Percentiles rank a stretch among this genome's conserved stretches.
phyloP scores from a whole-genome alignment of 2,888 invertebrate species.

The Eupeodes latifasciatus region DNA sequence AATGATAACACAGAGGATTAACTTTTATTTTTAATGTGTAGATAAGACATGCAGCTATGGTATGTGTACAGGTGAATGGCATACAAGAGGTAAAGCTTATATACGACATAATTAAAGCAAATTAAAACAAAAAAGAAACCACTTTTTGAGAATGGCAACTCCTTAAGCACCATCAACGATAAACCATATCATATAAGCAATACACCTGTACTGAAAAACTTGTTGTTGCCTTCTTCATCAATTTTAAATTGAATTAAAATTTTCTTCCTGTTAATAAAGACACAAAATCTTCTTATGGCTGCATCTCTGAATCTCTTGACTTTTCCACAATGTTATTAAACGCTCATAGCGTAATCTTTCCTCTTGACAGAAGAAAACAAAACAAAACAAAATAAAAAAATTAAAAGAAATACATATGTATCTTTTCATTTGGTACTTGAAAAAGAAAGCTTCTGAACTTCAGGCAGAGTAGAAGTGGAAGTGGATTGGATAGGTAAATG shows the following conservation, averaged over 20 bases:
- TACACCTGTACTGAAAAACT: background rate
- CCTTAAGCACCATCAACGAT: background rate
- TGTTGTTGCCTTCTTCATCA: slow-evolving; percentile 16
- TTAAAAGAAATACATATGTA: slow-evolving; percentile 26
- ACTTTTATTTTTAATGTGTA: no score
- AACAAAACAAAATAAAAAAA: slow-evolving; percentile 1
- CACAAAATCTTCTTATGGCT: slow-evolving; percentile 15
- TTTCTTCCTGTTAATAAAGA: slow-evolving; percentile 35
- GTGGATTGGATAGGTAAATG: no score
- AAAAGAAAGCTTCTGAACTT: background rate
- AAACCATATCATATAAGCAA: background rate
- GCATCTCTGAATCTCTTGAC: slow-evolving; percentile 36
- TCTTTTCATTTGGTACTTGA: slow-evolving; percentile 45
- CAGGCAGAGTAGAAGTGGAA: no score
- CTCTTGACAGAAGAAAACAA: slow-evolving; percentile 8
- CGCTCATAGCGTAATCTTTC: slow-evolving; percentile 35
- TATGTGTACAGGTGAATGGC: background rate
- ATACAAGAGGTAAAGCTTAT: background rate
- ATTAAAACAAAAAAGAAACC: background rate
- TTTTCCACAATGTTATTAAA: slow-evolving; percentile 49
- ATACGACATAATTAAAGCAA: background rate
- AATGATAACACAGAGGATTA: no score
- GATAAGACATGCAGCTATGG: no score
- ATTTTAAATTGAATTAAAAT: slow-evolving; percentile 40
- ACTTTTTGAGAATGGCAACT: background rate